These are phyloP conservation scores for Cheirogaleus major DNA, from an alignment of 2,797 vertebrate species.

Conservation along the genomic window DNA sequence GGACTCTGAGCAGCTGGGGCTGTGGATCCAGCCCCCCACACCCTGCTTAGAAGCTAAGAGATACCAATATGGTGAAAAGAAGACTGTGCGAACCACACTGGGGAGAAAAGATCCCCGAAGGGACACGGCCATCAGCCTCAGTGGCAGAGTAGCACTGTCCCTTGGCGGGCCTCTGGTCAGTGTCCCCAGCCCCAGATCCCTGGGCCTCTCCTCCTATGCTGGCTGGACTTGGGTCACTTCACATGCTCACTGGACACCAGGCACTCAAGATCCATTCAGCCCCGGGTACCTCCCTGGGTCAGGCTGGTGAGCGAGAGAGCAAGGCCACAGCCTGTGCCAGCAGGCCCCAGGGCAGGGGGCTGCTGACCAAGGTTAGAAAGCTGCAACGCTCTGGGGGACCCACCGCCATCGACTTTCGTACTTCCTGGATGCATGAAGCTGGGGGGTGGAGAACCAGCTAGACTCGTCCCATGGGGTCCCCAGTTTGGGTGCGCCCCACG, in stretches of 20 bases:
- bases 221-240: neutral
- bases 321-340: neutral
- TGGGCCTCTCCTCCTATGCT: neutral
- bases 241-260: neutral
- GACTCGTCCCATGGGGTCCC: too few species aligned
- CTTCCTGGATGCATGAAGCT: neutral
- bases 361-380: neutral
- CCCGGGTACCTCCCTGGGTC: accelerated
- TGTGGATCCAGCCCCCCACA: neutral
- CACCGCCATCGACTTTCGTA: accelerated
- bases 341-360: neutral
- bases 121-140: neutral
- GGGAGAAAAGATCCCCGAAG: neutral
- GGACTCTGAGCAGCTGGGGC: neutral
- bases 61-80: neutral
- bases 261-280: neutral
- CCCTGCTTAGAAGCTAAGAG: neutral
- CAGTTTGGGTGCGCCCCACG: too few species aligned
- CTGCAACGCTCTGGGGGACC: neutral
- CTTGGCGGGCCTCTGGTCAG: neutral
- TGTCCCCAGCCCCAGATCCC: neutral
- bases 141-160: neutral
- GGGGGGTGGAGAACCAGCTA: neutral
- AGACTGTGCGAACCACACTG: neutral
- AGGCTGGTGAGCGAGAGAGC: accelerated